These are phyloP conservation scores for Pseudoatta argentina DNA, from an alignment of 1,140 invertebrate genomes.

Conservation along the genomic window DNA sequence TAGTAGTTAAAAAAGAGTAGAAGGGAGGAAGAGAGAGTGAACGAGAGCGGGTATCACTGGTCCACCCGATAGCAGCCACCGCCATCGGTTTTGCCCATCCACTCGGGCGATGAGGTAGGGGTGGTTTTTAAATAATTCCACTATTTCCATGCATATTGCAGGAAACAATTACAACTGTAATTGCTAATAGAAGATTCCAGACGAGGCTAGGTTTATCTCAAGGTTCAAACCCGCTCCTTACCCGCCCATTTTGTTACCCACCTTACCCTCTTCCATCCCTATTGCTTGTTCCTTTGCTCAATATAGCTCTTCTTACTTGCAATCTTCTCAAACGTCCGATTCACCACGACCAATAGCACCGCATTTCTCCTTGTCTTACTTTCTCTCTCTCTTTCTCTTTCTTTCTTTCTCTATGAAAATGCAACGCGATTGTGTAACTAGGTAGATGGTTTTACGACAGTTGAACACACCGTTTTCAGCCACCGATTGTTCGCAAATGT, in stretches of 20 bases:
- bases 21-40: conserved; percentile 51
- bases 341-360: conserved; percentile 41
- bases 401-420: background rate
- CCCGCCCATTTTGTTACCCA: conserved; percentile 64
- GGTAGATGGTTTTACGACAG: conserved; percentile 48
- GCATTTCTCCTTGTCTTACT: background rate
- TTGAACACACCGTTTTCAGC: conserved; percentile 51
- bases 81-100: conserved; percentile 47
- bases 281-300: conserved; percentile 40
- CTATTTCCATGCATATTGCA: conserved; percentile 87
- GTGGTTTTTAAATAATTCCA: conserved; percentile 86
- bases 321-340: conserved; percentile 61
- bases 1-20: background rate
- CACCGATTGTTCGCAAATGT: conserved; percentile 57
- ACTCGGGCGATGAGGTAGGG: conserved; percentile 60
- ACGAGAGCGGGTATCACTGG: conserved; percentile 64
- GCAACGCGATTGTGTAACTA: conserved; percentile 37
- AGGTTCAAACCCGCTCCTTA: conserved; percentile 78
- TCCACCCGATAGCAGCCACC: conserved; percentile 64
- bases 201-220: conserved; percentile 85
- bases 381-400: background rate
- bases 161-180: conserved; percentile 87
- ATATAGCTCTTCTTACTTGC: conserved; percentile 59
- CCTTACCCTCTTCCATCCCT: conserved; percentile 29
- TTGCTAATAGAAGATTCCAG: conserved; percentile 87